phyloP scores from a whole-genome alignment of 2,797 vertebrate genomes.

The Bothrops alternatus region DNA sequence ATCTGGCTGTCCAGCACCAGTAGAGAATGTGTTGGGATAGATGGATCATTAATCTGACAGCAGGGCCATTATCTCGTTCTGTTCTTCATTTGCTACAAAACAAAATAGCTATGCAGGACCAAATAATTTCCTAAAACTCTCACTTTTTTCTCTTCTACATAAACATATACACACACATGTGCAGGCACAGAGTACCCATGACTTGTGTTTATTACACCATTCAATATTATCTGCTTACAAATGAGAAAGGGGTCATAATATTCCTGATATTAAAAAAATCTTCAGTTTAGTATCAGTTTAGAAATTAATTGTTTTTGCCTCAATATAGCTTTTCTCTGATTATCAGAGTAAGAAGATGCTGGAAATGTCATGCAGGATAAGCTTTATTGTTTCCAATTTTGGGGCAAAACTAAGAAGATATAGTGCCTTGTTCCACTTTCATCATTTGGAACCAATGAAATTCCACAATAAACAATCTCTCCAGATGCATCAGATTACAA shows the following conservation, averaged over 20 bases:
- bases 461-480: not conserved
- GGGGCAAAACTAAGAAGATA: not conserved
- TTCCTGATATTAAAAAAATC: not conserved
- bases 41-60: conserved; percentile 8
- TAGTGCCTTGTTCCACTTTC: not conserved
- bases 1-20: not conserved
- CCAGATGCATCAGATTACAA: not conserved
- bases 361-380: not conserved
- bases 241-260: not conserved
- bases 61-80: not conserved
- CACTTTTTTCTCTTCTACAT: not conserved
- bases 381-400: not conserved
- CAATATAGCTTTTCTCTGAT: not conserved
- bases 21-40: not conserved
- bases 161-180: not conserved
- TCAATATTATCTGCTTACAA: not conserved
- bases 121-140: not conserved
- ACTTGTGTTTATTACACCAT: not conserved
- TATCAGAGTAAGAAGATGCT: not conserved
- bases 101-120: not conserved
- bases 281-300: conserved; percentile 10
- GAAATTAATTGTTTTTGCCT: conserved; percentile 16
- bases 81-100: not conserved
- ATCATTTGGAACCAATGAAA: not conserved
- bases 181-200: not conserved